Percentiles rank a stretch among this genome's conserved stretches.
Conservation (phyloP, 2,888 invertebrate species). For the Pandemis cinnamomeana region DNA sequence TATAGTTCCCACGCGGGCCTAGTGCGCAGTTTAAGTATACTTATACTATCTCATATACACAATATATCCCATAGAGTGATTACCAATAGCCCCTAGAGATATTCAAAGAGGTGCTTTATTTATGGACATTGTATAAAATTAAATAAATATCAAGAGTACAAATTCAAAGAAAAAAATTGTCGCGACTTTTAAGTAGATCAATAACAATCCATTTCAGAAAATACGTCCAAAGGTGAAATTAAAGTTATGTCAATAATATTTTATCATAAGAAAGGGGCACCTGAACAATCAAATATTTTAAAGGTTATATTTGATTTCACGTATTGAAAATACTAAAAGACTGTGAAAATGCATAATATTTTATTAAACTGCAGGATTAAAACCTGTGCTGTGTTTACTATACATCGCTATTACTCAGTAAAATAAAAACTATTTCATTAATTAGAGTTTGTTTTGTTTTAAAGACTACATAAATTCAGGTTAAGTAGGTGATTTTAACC, state of each 20-base stretch:
- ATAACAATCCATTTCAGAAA: constrained; percentile 11
- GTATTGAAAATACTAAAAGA: background rate
- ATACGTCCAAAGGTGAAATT: constrained; percentile 29
- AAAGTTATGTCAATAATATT: constrained; percentile 35
- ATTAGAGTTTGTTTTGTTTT: background rate
- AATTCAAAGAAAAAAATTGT: background rate
- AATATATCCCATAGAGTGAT: too few relatives aligned
- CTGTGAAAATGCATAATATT: background rate
- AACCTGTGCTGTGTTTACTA: background rate
- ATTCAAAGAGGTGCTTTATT: background rate
- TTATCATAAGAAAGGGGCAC: constrained; percentile 21
- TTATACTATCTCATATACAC: too few relatives aligned
- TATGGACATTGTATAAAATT: background rate
- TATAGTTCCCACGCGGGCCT: too few relatives aligned
- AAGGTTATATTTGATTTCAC: constrained; percentile 35
- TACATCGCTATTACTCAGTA: too few relatives aligned
- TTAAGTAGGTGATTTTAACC: constrained; percentile 55
- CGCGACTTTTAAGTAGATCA: background rate
- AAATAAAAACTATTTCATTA: too few relatives aligned
- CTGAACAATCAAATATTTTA: constrained; percentile 32
- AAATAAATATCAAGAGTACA: background rate
- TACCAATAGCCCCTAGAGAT: too few relatives aligned
- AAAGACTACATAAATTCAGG: too few relatives aligned
- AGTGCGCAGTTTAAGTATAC: too few relatives aligned
- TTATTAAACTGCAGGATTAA: background rate